Conservation (phyloP, 2,888 invertebrate genomes). For the Sarcophaga caerulescens region DNA sequence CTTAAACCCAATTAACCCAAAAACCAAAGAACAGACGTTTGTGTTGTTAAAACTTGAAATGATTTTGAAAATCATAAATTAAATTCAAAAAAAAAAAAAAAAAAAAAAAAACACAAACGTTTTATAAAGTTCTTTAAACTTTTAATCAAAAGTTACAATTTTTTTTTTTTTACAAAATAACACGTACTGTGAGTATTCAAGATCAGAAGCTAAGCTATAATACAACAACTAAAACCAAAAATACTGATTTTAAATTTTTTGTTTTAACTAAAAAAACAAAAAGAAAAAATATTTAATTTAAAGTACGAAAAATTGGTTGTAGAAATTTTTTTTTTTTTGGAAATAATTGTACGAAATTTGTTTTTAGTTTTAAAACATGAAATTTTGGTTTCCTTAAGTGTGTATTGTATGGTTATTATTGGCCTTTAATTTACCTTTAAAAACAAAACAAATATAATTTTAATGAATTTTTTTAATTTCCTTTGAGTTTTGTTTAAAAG, state of each 20-base stretch:
- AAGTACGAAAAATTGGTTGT: conserved; percentile 50
- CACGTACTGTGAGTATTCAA: conserved; percentile 67
- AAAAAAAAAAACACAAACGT: neutral
- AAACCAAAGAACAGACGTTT: conserved; percentile 36
- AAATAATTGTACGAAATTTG: conserved; percentile 56
- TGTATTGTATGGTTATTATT: conserved; percentile 53
- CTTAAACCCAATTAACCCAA: neutral
- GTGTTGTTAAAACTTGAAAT: conserved; percentile 15
- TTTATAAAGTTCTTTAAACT: conserved; percentile 16
- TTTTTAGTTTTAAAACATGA: neutral
- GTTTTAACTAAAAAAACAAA: too few relatives aligned
- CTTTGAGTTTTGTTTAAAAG: conserved; percentile 17
- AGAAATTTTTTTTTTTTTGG: conserved; percentile 3
- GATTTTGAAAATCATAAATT: neutral
- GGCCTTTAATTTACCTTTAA: conserved; percentile 33
- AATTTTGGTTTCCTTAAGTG: conserved; percentile 35
- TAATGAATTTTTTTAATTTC: conserved; percentile 1
- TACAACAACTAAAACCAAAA: conserved; percentile 22
- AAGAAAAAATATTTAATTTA: conserved; percentile 12
- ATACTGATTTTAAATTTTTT: conserved; percentile 40
- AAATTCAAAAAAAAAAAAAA: too few relatives aligned
- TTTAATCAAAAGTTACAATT: conserved; percentile 40
- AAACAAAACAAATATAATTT: conserved; percentile 26
- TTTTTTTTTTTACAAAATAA: conserved; percentile 51
- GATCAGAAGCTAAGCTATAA: conserved; percentile 26